phyloP scores from a whole-genome alignment of 2,888 invertebrate genomes.

The Ethmia dodecea region DNA sequence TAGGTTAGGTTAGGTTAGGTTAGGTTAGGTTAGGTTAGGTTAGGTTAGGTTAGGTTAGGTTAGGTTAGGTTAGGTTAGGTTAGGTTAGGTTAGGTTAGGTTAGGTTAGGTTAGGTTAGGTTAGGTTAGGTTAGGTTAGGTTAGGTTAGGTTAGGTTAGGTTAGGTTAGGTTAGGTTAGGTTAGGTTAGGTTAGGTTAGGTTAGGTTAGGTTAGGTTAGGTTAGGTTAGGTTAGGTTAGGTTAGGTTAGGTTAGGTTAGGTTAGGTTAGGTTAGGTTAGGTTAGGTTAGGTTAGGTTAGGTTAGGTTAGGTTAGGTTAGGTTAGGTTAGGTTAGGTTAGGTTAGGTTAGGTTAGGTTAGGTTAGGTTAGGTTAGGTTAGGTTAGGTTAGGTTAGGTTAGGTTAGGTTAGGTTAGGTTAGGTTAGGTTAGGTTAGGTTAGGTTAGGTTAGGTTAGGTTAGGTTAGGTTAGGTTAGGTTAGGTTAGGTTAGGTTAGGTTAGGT shows the following conservation, averaged over 20 bases:
- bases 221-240: constrained; percentile 9
- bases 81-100: constrained; percentile 11
- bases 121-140: constrained; percentile 13
- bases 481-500: constrained; percentile 19
- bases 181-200: constrained; percentile 12
- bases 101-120: constrained; percentile 9
- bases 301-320: constrained; percentile 19
- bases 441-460: constrained; percentile 19
- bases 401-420: constrained; percentile 22
- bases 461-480: constrained; percentile 21
- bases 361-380: constrained; percentile 25
- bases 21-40: constrained; percentile 13
- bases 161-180: constrained; percentile 9
- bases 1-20: constrained; percentile 13
- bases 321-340: constrained; percentile 21
- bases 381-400: constrained; percentile 26
- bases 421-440: constrained; percentile 18
- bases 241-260: constrained; percentile 14
- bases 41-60: constrained; percentile 11
- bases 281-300: constrained; percentile 19
- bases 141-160: constrained; percentile 11
- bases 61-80: constrained; percentile 13
- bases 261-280: constrained; percentile 18
- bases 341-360: constrained; percentile 24
- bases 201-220: constrained; percentile 16